Evolutionary conservation across 2,797 vertebrate genomes (phyloP), one percentile per base, ranked within the genome.

Genomic region (Sorex maritimensis): DNA sequence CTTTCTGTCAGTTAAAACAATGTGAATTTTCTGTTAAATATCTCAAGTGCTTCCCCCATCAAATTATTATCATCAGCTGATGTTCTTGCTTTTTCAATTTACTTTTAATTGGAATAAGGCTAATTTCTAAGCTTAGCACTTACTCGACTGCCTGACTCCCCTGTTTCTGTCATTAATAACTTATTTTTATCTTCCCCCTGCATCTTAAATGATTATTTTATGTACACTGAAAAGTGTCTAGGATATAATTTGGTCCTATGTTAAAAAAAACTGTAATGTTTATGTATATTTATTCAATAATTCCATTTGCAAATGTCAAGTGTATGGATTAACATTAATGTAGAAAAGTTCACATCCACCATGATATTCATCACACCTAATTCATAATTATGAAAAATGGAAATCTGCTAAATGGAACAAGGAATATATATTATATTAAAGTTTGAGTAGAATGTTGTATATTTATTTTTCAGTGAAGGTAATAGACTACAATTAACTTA

Each of bases 81-180:
- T 81, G 28, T 55, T 81, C 23, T 46, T 90, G 71, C 34, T 55
- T 89, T 90, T 96, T 52, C 17, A 26, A 90, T 95, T 93, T 95
- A 88, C 73, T 91, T 81, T 87, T 92, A 94, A 90, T 94, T 96
- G 30, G 55, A 92, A 92, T 81, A 86, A 65, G 92, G 75, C 65
- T 90, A 86, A 81, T 90, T 94, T 92, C 44, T 81, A 30, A 86
- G 80, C 73, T 91, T 90, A 92, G 28, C 55, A 58, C 61, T 41
- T 79, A 77, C n/a, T 95, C 81, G 63, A 73, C 46, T 90, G 58
- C 67, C 88, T 90, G 58, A 15, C 81, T 86, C 19, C 55, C 55
- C 30, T 55, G 10, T 93, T 96, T 75, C 23, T 94, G 23, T 94
- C 72, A 72, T 92, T 95, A 90, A 92, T 80, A 86, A 79, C 49